Base-by-base conservation (phyloP, 2,113 vertebrate species). In the Pristiophorus japonicus region DNA sequence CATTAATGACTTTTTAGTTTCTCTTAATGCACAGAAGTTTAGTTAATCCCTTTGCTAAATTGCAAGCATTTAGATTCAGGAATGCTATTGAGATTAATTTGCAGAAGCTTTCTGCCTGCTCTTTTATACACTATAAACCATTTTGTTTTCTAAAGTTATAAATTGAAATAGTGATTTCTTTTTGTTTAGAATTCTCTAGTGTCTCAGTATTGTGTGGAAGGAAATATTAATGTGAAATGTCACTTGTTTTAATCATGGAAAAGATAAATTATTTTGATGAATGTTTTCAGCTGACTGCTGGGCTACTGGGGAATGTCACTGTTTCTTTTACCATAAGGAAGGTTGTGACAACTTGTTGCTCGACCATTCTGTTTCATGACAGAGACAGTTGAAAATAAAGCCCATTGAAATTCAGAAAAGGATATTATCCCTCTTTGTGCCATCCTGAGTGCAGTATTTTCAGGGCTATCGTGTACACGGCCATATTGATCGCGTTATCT, bases 111-210 rank as follows among this genome's bases (percentile, higher is more conserved):
- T 7, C 81, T 87, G 42, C 42, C 42, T 47, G 84, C 24, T 90
- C 27, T 90, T 47, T 62, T 59, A 90, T 59, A 34, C n/a, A 14
- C 24, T 14, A 66, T 94, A 70, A 70, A 42, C 65, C 4, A 34
- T 94, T 67, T 16, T 70, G 92, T 70, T 67, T 94, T 94, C 42
- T 94, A 27, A 47, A 34, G 42, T 70, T 51, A 51, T 55, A 55
- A 93, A n/a, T 66, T 94, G n/a, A 94, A 94, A 94, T 67, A 7
- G 62, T 38, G 22, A 94, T 94, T 45, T 42, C n/a, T 45, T 67
- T 90, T 66, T 45, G 62, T 66, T 66, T 27, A 24, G 24, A 11
- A 6, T 70, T 24, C 66, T 70, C 38, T 47, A 4, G 45, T 94
- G 93, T 34, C 65, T 51, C 24, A 14, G 27, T 27, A 1, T 47